Evolutionary conservation across 2,113 vertebrate species (phyloP).

Genomic region (Xenus cinereus): DNA sequence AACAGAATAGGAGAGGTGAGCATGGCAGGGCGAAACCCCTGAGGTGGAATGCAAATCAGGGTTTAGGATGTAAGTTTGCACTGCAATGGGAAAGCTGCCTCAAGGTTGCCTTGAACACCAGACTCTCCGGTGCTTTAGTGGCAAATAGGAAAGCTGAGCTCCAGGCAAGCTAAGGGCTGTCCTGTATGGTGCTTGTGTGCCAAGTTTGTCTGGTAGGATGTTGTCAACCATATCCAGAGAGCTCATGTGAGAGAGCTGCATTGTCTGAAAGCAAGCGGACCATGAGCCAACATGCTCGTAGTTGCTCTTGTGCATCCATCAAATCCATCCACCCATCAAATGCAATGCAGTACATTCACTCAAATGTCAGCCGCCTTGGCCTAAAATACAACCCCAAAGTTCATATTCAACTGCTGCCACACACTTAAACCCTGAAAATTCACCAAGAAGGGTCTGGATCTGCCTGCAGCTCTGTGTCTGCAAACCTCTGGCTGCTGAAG

Average conservation of each 20-base stretch:
- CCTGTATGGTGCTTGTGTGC: not conserved
- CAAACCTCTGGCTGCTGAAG: not conserved
- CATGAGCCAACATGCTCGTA: not conserved
- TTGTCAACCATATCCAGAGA: not conserved
- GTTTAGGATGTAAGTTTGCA: not conserved
- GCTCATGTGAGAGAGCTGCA: accelerated
- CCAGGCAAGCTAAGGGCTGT: not conserved
- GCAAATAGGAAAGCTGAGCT: not conserved
- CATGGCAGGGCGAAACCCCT: not conserved
- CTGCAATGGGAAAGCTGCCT: not conserved
- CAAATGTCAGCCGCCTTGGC: not conserved
- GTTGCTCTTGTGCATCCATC: not conserved
- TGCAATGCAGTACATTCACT: not conserved
- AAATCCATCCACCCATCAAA: not conserved
- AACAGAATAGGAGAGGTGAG: not conserved
- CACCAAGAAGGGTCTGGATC: not conserved
- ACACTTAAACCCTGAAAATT: not conserved
- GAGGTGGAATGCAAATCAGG: not conserved
- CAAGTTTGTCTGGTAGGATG: not conserved
- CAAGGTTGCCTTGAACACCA: not conserved
- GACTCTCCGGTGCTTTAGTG: not conserved
- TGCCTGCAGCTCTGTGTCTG: not conserved
- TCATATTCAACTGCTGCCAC: not conserved
- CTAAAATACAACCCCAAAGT: not conserved
- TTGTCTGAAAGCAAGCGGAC: not conserved